These are phyloP conservation scores for Platygyra sinensis DNA, from an alignment of 64 coral and sea anemone genomes.

Conservation along the genomic window DNA sequence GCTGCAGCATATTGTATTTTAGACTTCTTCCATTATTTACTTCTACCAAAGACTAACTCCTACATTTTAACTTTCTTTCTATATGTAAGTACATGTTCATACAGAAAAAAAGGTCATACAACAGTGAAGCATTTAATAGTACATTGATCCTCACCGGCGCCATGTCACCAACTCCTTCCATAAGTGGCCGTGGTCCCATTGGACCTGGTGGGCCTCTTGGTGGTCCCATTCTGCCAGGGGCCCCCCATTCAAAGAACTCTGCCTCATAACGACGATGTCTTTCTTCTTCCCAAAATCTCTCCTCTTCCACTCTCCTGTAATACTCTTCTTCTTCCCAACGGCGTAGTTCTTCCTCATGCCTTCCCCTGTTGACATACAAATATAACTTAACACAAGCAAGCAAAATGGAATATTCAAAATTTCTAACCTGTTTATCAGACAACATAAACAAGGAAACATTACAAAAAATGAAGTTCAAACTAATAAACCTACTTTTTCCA, in stretches of 20 bases:
- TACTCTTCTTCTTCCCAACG: slow-evolving; percentile 97
- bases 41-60: no score
- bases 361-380: slow-evolving; percentile 28
- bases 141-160: neutral
- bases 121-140: no score
- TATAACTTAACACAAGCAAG: neutral
- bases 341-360: slow-evolving; percentile 67
- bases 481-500: slow-evolving; percentile 75
- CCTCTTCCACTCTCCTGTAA: slow-evolving; percentile 87
- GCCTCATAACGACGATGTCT: slow-evolving; percentile 70
- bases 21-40: no score
- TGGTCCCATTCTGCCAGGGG: slow-evolving; percentile 27
- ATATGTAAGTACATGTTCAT: no score
- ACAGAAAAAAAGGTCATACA: no score
- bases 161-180: slow-evolving; percentile 61
- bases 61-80: no score
- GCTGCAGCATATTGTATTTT: no score
- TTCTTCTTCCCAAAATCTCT: slow-evolving; percentile 98
- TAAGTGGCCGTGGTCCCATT: slow-evolving; percentile 58
- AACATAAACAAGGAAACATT: neutral
- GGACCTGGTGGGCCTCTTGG: slow-evolving; percentile 34
- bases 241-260: slow-evolving; percentile 74
- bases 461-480: neutral
- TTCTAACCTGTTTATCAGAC: neutral
- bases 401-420: neutral